phyloP scores from a whole-genome alignment of 1,140 invertebrate genomes.

The Charaxes varanes region DNA sequence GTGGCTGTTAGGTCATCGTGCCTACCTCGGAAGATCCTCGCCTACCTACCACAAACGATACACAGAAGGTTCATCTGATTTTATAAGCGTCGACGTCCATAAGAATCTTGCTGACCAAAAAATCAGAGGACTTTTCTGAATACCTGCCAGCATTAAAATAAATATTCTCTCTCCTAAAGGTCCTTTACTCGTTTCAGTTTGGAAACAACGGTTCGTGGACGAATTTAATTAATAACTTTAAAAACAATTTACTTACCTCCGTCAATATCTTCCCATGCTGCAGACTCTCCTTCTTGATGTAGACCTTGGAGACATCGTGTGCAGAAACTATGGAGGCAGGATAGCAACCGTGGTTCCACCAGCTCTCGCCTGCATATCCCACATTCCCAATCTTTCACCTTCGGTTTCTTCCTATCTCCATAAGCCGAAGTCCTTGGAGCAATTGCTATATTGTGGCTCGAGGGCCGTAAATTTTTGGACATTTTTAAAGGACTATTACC shows the following conservation, averaged over 20 bases:
- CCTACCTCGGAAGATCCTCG: no score
- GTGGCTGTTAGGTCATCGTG: no score
- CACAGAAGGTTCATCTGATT: no score
- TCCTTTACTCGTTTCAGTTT: not conserved
- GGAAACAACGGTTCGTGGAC: not conserved
- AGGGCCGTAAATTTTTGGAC: slow-evolving; percentile 30
- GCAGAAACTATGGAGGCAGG: slow-evolving; percentile 77
- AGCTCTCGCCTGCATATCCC: slow-evolving; percentile 65
- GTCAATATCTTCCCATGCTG: slow-evolving; percentile 56
- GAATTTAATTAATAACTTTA: not conserved
- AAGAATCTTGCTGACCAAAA: no score
- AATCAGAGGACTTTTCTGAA: no score
- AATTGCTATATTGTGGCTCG: slow-evolving; percentile 39
- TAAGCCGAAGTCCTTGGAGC: slow-evolving; percentile 49
- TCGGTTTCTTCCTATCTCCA: slow-evolving; percentile 28
- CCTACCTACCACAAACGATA: no score
- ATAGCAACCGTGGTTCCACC: slow-evolving; percentile 73
- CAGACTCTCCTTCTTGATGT: slow-evolving; percentile 53
- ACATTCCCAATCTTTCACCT: slow-evolving; percentile 63
- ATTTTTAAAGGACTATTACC: slow-evolving; percentile 53
- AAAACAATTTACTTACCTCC: slow-evolving; percentile 20
- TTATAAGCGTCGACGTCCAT: no score
- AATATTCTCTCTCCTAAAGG: no score
- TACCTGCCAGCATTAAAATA: no score
- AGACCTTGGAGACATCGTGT: slow-evolving; percentile 70